Conservation (phyloP, 2,113 vertebrate genomes). For the Megaceryle maxima region DNA sequence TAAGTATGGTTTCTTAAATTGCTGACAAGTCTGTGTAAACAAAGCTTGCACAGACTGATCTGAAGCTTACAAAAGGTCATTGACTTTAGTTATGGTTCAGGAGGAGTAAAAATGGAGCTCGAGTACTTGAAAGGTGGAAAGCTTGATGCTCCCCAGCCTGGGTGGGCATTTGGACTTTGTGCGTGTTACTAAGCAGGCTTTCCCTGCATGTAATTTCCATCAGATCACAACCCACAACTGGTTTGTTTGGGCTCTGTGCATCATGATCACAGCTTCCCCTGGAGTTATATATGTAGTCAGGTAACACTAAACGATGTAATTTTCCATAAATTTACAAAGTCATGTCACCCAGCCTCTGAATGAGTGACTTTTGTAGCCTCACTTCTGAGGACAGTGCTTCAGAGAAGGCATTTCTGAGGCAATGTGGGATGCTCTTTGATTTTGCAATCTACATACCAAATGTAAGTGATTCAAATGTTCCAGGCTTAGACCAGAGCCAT, state of each 20-base stretch:
- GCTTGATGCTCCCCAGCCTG: rapidly evolving
- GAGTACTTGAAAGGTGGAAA: background rate
- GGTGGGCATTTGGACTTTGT: background rate
- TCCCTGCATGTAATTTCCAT: background rate
- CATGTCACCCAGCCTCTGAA: no score
- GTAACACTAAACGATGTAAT: background rate
- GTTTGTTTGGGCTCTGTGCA: background rate
- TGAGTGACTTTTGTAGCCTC: no score
- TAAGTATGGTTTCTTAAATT: background rate
- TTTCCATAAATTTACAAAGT: background rate
- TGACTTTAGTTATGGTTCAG: background rate
- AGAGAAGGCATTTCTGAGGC: background rate
- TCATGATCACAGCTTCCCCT: background rate
- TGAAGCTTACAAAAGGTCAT: background rate
- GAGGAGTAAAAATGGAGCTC: background rate
- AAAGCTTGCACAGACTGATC: background rate
- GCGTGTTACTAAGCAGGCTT: background rate
- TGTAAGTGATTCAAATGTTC: background rate
- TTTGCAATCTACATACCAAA: background rate
- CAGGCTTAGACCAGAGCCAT: background rate
- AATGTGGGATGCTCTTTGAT: background rate
- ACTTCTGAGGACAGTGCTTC: background rate
- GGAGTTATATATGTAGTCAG: background rate
- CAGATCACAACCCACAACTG: background rate
- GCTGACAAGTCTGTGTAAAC: conserved; percentile 26